Evolutionary conservation across 2,113 vertebrate genomes (phyloP), one percentile per base, ranked within the genome.

Genomic region (Crotalus tigris): DNA sequence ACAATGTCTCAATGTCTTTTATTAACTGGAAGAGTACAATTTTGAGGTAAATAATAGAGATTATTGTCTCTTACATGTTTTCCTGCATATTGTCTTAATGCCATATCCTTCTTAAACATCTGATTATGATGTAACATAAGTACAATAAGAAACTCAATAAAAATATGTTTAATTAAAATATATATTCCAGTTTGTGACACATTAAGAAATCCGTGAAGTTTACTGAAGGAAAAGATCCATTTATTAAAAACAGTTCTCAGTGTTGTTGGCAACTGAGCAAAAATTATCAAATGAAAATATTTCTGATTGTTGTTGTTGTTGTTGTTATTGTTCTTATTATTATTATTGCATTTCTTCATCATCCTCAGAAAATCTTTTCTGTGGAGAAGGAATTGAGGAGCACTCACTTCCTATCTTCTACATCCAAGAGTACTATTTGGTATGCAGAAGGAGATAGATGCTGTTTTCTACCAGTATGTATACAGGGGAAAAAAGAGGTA

Each of bases 1-100:
- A 81, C 89, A 96, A 95, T 61, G 94, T 96, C 92, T 95, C 94
- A 93, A 91, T 95, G 93, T 96, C 94, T 94, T 85, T 90, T 96
- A 1, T 0, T 93, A 92, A 95, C 96, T 96, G 92, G 93, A 94
- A 49, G 92, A 55, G 91, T 93, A 58, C 86, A 92, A 19, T 92
- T 33, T 92, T 2, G 0, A 10, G 46, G 64, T 11, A 39, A 59
- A 49, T 93, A 94, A 93, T 2, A 69, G 44, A 87, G 13, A 87
- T 46, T 75, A 21, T 59, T 49, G 89, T 13, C n/a, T 55, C 21
- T 54, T 26, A 12, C 54, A 26, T 53, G 21, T 91, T 94, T 95
- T 85, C 69, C 54, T 61, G 29, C 88, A 55, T 92, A 55, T 69
- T 92, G 58, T 61, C 23, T 92, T 91, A 93, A 88, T 93, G 26